phyloP scores from a whole-genome alignment of 2,113 vertebrate genomes.

The Burhinus bistriatus region DNA sequence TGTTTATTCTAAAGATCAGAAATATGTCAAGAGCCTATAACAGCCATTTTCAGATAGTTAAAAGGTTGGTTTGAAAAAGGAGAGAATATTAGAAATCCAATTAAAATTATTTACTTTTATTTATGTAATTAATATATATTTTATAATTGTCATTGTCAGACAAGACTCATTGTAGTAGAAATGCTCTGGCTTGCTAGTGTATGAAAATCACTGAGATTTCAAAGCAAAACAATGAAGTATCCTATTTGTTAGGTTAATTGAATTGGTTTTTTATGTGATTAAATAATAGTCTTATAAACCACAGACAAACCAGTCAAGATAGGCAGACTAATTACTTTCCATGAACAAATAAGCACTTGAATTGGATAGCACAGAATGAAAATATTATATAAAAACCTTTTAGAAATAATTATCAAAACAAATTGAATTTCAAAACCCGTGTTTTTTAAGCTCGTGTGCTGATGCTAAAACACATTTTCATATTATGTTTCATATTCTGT shows the following conservation, averaged over 20 bases:
- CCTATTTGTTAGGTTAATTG: neutral
- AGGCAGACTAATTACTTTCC: neutral
- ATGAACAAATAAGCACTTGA: neutral
- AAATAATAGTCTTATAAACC: neutral
- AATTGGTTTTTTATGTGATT: neutral
- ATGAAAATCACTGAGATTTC: neutral
- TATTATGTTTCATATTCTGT: neutral
- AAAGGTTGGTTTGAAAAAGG: neutral
- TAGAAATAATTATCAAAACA: neutral
- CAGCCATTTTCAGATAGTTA: neutral
- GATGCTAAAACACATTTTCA: neutral
- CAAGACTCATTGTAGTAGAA: neutral
- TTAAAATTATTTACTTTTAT: neutral
- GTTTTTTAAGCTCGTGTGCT: neutral
- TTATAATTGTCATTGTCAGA: neutral
- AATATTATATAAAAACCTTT: neutral
- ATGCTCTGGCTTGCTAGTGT: neutral
- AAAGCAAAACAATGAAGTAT: neutral
- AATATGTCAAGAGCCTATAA: neutral
- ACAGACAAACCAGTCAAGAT: neutral
- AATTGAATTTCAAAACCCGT: neutral
- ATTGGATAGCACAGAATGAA: neutral
- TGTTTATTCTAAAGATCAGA: neutral
- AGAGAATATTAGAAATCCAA: neutral
- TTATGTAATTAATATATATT: neutral